These are phyloP conservation scores for Tuberolachnus salignus DNA, from an alignment of 2,888 invertebrate genomes.

Conservation along the genomic window DNA sequence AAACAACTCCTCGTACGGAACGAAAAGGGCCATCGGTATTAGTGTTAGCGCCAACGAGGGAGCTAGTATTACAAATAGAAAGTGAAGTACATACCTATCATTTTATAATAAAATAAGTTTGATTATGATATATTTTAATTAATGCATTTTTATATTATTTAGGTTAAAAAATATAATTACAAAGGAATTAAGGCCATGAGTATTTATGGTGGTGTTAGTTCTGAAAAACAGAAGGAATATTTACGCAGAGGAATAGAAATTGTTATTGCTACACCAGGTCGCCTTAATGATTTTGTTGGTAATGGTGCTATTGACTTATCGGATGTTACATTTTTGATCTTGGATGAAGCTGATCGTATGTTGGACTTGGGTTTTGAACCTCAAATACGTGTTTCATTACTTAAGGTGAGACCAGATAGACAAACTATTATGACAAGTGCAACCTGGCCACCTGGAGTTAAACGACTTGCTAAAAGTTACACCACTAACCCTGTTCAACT, in stretches of 20 bases:
- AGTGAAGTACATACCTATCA: conserved; percentile 79
- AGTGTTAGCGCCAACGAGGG: conserved; percentile 90
- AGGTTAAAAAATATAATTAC: conserved; percentile 52
- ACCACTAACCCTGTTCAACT: conserved; percentile 90
- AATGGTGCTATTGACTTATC: conserved; percentile 64
- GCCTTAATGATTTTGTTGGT: conserved; percentile 86
- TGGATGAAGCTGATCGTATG: conserved; percentile 93
- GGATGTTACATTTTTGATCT: conserved; percentile 82
- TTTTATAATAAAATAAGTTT: conserved; percentile 53
- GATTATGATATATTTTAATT: not conserved
- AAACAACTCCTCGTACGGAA: conserved; percentile 73
- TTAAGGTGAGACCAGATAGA: conserved; percentile 82
- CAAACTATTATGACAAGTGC: conserved; percentile 98
- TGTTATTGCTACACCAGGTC: conserved; percentile 92
- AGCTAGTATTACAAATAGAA: conserved; percentile 91
- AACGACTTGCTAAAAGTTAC: conserved; percentile 82
- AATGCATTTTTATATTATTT: conserved; percentile 15
- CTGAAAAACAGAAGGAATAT: conserved; percentile 77
- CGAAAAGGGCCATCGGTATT: conserved; percentile 84
- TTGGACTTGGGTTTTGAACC: conserved; percentile 87
- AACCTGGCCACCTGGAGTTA: conserved; percentile 91
- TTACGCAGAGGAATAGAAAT: conserved; percentile 87
- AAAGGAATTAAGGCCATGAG: conserved; percentile 67
- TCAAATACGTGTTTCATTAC: conserved; percentile 81
- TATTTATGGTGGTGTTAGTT: conserved; percentile 87